These are phyloP conservation scores for Tichodroma muraria DNA, from an alignment of 2,113 vertebrate species.

Conservation along the genomic window DNA sequence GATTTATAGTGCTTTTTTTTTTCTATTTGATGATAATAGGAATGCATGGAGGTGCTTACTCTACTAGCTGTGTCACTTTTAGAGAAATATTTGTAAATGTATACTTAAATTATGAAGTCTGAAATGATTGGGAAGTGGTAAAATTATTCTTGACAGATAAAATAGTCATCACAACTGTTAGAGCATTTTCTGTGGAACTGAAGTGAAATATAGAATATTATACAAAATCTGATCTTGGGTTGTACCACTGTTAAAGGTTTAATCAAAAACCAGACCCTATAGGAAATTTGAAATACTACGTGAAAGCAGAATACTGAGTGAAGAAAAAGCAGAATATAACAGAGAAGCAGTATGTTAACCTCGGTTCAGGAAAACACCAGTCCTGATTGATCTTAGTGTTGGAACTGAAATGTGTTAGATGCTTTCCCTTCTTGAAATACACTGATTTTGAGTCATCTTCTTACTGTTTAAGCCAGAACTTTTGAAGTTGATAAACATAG, in stretches of 20 bases:
- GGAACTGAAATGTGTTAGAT: not conserved
- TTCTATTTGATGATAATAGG: not conserved
- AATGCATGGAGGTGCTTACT: not conserved
- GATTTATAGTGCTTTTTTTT: constrained; percentile 10
- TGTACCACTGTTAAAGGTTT: not conserved
- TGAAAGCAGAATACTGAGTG: not conserved
- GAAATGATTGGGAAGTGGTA: not conserved
- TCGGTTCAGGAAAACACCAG: not conserved
- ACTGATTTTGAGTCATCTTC: not conserved
- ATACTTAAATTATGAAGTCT: not conserved
- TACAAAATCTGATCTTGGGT: not conserved
- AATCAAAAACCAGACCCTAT: not conserved
- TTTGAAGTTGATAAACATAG: not conserved
- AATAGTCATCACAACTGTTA: not conserved
- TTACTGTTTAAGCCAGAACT: not conserved
- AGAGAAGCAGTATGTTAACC: not conserved
- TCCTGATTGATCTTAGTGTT: not conserved
- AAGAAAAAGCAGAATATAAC: not conserved
- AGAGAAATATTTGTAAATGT: constrained; percentile 1
- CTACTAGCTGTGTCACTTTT: not conserved
- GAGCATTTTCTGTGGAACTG: not conserved
- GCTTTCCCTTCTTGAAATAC: not conserved
- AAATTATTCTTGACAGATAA: not conserved
- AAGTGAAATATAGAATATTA: not conserved
- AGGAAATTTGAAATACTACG: not conserved